Base-by-base conservation (phyloP, 2,888 invertebrate species). In the Cacoxenus indagator region DNA sequence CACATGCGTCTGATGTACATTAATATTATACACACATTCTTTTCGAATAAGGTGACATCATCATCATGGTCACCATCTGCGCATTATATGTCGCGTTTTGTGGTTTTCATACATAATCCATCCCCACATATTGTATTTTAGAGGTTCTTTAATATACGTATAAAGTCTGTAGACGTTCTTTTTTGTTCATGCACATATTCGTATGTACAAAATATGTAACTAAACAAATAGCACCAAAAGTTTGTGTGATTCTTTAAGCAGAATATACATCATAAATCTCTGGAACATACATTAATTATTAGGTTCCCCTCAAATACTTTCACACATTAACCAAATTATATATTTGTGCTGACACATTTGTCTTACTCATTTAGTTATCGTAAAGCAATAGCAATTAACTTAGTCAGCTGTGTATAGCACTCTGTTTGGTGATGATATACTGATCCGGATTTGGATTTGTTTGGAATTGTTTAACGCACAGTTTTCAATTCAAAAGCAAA, bases 151-250 rank as follows among this genome's bases (percentile, higher is more conserved):
- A 68, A 54, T 31, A 46, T 54, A 27, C 6, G 26, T 24, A 29
- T 27, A 43, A 57, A 57, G 61, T 17, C 19, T 4, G n/a, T 45
- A 26, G 5, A 65, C 4, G 31, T 24, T 14, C 61, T 31, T 61
- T 54, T 31, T 43, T 11, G 37, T 26, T 19, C 45, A 11, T 31
- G 57, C n/a, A n/a, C n/a, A n/a, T n/a, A n/a, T n/a, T n/a, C 31
- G 31, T 31, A 4, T 31, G 31, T 31, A 31, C 31, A 31, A n/a
- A n/a, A n/a, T n/a, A n/a, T n/a, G n/a, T n/a, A n/a, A n/a, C n/a
- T n/a, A n/a, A 85, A 83, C 83, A 83, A 83, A 83, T 83, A 84
- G 83, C n/a, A n/a, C n/a, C n/a, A 82, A 82, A 78, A 84, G 84
- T 84, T 81, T 79, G 76, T 82, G 83, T 84, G 82, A 82, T 84